Percentiles rank a stretch among this genome's conserved stretches.
These are phyloP conservation scores for Noctuana brunneofusca DNA, from an alignment of 2,888 invertebrate species.

Conservation along the genomic window DNA sequence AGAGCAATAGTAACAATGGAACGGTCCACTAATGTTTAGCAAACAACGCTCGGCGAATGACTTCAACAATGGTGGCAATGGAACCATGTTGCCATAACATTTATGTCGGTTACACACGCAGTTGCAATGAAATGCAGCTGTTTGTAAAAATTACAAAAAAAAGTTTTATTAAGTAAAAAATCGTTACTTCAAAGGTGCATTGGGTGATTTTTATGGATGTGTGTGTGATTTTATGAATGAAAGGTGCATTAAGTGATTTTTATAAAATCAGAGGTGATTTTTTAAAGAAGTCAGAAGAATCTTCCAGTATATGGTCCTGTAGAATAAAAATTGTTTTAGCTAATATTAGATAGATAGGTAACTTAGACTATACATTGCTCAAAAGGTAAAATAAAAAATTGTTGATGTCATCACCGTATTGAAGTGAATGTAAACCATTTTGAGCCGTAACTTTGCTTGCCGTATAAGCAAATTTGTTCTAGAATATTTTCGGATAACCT, in stretches of 20 bases:
- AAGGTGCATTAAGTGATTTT: too few relatives aligned
- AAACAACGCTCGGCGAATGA: constrained; percentile 73
- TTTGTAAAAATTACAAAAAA: constrained; percentile 8
- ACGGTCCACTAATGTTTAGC: constrained; percentile 66
- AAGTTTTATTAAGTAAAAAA: neutral
- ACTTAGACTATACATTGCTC: neutral
- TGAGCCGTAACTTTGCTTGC: constrained; percentile 25
- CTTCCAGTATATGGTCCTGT: too few relatives aligned
- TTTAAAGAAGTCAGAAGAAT: neutral
- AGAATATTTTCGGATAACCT: constrained; percentile 47
- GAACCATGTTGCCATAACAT: constrained; percentile 74
- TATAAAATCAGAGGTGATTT: neutral
- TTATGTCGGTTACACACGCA: constrained; percentile 31
- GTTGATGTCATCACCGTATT: neutral
- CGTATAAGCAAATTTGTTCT: constrained; percentile 43
- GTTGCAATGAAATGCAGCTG: constrained; percentile 14
- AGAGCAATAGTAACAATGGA: constrained; percentile 65
- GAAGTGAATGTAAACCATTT: constrained; percentile 2
- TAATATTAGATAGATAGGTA: too few relatives aligned
- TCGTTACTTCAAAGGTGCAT: too few relatives aligned
- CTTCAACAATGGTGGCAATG: constrained; percentile 66
- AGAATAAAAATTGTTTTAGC: too few relatives aligned
- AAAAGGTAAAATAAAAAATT: neutral
- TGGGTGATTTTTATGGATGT: neutral
- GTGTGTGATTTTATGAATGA: too few relatives aligned